A percentile compares a stretch with the other conserved stretches of the same genome.
phyloP scores from a whole-genome alignment of 2,113 vertebrate genomes.

The Epinephelus cyanopodus region DNA sequence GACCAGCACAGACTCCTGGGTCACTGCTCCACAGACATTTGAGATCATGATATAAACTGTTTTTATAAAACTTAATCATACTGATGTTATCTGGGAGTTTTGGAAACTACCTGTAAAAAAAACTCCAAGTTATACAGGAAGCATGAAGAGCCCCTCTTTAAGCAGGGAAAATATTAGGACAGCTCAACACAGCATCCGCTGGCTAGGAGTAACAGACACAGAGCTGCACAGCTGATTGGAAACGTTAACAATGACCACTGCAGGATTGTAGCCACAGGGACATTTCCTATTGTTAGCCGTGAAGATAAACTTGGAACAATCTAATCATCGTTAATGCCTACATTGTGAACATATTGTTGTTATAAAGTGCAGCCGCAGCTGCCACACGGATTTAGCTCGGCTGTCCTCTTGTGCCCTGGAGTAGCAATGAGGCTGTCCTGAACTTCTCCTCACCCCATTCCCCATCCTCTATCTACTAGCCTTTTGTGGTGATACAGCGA shows the following conservation, averaged over 20 bases:
- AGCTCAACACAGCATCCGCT: neutral
- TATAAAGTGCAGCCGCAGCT: slow-evolving; percentile 17
- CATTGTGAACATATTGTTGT: slow-evolving; percentile 46
- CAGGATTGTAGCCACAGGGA: slow-evolving; percentile 21
- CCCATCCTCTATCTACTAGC: neutral
- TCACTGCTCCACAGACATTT: slow-evolving; percentile 15
- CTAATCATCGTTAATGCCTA: slow-evolving; percentile 36
- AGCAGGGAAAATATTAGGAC: neutral
- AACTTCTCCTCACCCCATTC: slow-evolving; percentile 53
- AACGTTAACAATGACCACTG: slow-evolving; percentile 28
- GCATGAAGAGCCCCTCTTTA: neutral
- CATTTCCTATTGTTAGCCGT: slow-evolving; percentile 30
- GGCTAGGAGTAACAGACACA: slow-evolving; percentile 19
- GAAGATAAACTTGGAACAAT: slow-evolving; percentile 36
- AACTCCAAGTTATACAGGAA: neutral
- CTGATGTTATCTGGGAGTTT: neutral
- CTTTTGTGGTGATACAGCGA: slow-evolving; percentile 21
- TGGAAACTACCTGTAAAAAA: slow-evolving; percentile 9
- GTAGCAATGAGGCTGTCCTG: slow-evolving; percentile 28
- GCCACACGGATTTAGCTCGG: slow-evolving; percentile 34
- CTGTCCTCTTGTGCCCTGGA: slow-evolving; percentile 32
- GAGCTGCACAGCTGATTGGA: slow-evolving; percentile 30
- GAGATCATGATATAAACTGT: neutral
- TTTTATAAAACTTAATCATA: slow-evolving; percentile 15
- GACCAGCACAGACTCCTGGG: neutral